Conservation (phyloP, 2,797 vertebrate species). For the Pteronotus mesoamericanus region DNA sequence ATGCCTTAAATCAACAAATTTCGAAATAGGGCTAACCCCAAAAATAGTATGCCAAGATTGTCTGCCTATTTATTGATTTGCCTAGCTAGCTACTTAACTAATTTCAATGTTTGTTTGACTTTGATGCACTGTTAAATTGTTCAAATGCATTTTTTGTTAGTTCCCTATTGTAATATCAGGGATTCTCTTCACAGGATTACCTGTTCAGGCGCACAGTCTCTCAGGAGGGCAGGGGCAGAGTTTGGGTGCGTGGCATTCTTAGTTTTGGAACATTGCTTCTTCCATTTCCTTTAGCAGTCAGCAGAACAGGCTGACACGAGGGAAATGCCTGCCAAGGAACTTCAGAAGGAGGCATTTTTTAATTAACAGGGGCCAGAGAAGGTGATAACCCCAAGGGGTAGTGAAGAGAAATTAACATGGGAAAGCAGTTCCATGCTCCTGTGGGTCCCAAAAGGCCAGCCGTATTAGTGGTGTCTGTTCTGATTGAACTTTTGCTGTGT, state of each 20-base stretch:
- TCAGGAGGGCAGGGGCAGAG: not conserved
- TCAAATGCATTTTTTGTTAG: not conserved
- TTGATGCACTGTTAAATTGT: not conserved
- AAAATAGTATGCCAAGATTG: not conserved
- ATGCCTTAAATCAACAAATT: not conserved
- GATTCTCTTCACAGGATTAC: not conserved
- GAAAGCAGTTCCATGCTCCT: slow-evolving; percentile 80
- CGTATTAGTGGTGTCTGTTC: slow-evolving; percentile 83
- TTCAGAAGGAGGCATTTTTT: slow-evolving; percentile 84
- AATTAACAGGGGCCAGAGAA: slow-evolving; percentile 85
- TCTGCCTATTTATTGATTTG: not conserved
- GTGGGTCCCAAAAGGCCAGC: slow-evolving; percentile 79
- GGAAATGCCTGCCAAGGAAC: slow-evolving; percentile 79
- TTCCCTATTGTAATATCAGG: not conserved
- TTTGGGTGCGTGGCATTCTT: slow-evolving; percentile 48
- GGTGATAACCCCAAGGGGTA: slow-evolving; percentile 80
- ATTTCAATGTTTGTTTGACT: not conserved
- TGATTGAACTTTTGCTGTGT: slow-evolving; percentile 83
- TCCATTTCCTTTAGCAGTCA: slow-evolving; percentile 72
- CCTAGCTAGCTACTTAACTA: not conserved
- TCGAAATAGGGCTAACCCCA: not conserved
- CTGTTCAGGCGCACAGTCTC: not conserved
- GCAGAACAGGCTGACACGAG: slow-evolving; percentile 76
- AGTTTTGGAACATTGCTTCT: slow-evolving; percentile 49
- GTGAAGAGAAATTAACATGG: slow-evolving; percentile 82